These are phyloP conservation scores for Odocoileus virginianus DNA, from an alignment of 2,113 vertebrate genomes.

Conservation along the genomic window DNA sequence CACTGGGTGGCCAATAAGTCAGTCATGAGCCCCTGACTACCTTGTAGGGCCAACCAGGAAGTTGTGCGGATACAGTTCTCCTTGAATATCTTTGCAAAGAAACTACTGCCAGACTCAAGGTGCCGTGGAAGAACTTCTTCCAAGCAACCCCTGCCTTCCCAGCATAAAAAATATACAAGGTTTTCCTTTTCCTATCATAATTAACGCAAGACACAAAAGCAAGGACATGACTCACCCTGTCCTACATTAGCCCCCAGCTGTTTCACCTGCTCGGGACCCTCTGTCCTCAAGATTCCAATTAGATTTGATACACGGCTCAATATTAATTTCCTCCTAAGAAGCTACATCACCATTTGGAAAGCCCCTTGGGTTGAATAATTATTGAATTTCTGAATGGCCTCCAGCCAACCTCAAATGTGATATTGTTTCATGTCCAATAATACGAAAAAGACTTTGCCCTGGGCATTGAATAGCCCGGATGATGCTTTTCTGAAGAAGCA, in stretches of 20 bases:
- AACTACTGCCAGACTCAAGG: background rate
- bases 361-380: slow-evolving; percentile 18
- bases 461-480: background rate
- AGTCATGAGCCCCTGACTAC: background rate
- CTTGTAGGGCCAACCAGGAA: background rate
- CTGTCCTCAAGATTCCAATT: slow-evolving; percentile 36
- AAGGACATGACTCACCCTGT: background rate
- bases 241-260: background rate
- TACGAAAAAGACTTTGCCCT: slow-evolving; percentile 22
- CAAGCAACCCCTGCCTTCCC: background rate
- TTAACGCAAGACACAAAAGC: background rate
- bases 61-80: background rate
- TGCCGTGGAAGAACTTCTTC: background rate
- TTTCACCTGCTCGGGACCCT: background rate
- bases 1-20: background rate
- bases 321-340: slow-evolving; percentile 51
- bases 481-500: background rate
- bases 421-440: slow-evolving; percentile 15
- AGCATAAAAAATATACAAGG: slow-evolving; percentile 16
- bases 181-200: background rate
- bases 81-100: background rate
- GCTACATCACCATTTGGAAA: slow-evolving; percentile 21
- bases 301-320: slow-evolving; percentile 21
- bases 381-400: slow-evolving; percentile 52
- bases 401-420: slow-evolving; percentile 4